Base-by-base conservation (phyloP, 1,140 invertebrate species). In the Onthophagus taurus region DNA sequence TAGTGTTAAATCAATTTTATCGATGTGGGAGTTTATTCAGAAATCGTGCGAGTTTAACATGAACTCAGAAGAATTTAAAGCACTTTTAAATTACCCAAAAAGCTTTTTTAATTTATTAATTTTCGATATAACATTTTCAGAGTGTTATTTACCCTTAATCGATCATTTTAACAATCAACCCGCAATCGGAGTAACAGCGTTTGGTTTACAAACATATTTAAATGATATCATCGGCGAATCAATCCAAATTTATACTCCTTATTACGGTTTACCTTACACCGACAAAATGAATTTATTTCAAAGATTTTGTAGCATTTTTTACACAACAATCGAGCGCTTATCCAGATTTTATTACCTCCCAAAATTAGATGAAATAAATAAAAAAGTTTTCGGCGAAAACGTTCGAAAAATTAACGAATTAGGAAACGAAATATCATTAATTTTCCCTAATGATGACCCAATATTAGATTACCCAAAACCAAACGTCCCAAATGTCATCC, bases 51-150 rank as follows among this genome's bases (percentile, higher is more conserved):
- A 31, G 13, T 20, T 31, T 20, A 30, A 43, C 18, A 31, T 31
- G 11, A 9, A 42, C 23, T 47, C 53, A 3, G 35, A 47, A 7
- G 48, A 42, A 3, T 48, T 52, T 18, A 36, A 37, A 1, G 37
- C 11, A n/a, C 18, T 55, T 5, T 42, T 51, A 34, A 48, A 50
- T 26, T 52, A 52, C 36, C 45, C 53, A 17, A 18, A 43, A 19
- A 45, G 51, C 29, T 51, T 37, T 19, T 56, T 54, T 39, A 52
- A 56, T 39, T 16, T 54, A 17, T 50, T 56, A 11, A 35, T 56
- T 8, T 29, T 50, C 35, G 54, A 56, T 31, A 24, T 50, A n/a
- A 52, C 45, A 1, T 16, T 47, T 5, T 37, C 42, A 8, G 31
- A 42, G 13, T 57, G 55, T 37, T 20, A 49, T 3, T 47, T 48